phyloP scores from a whole-genome alignment of 64 coral and sea anemone species.

The Stichodactyla mertensii region DNA sequence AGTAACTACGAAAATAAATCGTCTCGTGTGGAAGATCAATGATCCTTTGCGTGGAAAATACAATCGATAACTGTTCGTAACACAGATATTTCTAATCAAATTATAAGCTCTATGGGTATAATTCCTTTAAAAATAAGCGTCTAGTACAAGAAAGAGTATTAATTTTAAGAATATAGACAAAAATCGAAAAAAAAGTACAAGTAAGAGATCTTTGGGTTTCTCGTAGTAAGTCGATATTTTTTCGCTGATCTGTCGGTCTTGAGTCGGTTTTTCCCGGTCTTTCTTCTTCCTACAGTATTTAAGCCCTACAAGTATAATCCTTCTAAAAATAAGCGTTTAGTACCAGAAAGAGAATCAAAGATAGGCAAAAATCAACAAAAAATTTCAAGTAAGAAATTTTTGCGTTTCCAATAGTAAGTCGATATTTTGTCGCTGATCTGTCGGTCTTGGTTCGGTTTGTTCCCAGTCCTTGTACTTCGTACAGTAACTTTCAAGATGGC shows the following conservation, averaged over 20 bases:
- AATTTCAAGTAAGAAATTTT: not conserved
- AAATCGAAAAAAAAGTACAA: not conserved
- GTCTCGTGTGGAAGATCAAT: not conserved
- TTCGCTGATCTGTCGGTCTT: not conserved
- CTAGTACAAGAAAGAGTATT: not conserved
- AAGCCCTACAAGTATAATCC: too few species aligned
- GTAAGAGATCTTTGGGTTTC: not conserved
- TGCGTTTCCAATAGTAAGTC: not conserved
- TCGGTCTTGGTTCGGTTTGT: not conserved
- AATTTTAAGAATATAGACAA: not conserved
- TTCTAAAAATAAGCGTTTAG: too few species aligned
- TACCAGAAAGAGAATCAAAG: not conserved
- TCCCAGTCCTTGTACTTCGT: not conserved
- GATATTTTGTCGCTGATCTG: not conserved
- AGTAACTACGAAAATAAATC: not conserved
- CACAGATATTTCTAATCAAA: not conserved
- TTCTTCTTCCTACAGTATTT: not conserved
- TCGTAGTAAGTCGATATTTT: not conserved
- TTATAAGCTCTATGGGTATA: too few species aligned
- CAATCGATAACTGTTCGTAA: slow-evolving; percentile 15
- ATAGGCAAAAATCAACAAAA: not conserved
- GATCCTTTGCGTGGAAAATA: not conserved
- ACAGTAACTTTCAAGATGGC: slow-evolving; percentile 69
- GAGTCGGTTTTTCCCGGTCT: too few species aligned
- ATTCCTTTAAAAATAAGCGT: too few species aligned